Conservation (phyloP, 1,140 invertebrate species). For the Orchesella cincta region DNA sequence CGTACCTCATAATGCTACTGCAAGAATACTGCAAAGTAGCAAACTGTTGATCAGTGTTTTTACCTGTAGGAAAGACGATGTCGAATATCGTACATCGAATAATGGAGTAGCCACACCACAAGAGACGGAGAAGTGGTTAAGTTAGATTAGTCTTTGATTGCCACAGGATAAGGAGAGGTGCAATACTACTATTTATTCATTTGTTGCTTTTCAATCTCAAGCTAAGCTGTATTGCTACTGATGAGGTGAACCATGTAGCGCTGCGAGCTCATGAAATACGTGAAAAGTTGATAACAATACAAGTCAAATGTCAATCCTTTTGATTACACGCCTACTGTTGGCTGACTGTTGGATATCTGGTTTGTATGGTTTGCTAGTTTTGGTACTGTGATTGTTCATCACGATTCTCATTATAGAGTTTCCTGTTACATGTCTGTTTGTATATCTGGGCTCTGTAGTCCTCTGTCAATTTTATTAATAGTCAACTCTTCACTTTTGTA, state of each 20-base stretch:
- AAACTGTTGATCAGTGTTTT: constrained; percentile 21
- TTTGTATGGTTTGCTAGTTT: background rate
- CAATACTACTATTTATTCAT: constrained; percentile 24
- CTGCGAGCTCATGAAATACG: background rate
- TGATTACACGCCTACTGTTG: constrained; percentile 20
- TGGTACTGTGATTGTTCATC: background rate
- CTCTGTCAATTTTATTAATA: too few species aligned
- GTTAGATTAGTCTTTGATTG: constrained; percentile 6
- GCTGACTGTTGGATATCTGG: constrained; percentile 4
- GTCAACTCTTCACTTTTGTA: too few species aligned
- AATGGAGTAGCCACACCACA: background rate
- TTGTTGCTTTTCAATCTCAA: background rate
- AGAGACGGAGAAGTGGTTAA: background rate
- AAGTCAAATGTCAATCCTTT: constrained; percentile 27
- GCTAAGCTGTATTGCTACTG: background rate
- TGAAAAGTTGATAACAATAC: constrained; percentile 24
- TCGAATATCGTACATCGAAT: constrained; percentile 1
- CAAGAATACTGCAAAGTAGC: background rate
- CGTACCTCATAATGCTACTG: constrained; percentile 10
- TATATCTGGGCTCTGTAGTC: too few species aligned
- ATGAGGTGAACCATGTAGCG: background rate
- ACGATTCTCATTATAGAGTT: constrained; percentile 13
- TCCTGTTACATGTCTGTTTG: background rate
- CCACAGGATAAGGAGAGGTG: constrained; percentile 6
- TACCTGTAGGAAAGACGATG: background rate